Evolutionary conservation across 2,113 vertebrate genomes (phyloP), one percentile per base, ranked within the genome.

Genomic region (Sisor rabdophorus): DNA sequence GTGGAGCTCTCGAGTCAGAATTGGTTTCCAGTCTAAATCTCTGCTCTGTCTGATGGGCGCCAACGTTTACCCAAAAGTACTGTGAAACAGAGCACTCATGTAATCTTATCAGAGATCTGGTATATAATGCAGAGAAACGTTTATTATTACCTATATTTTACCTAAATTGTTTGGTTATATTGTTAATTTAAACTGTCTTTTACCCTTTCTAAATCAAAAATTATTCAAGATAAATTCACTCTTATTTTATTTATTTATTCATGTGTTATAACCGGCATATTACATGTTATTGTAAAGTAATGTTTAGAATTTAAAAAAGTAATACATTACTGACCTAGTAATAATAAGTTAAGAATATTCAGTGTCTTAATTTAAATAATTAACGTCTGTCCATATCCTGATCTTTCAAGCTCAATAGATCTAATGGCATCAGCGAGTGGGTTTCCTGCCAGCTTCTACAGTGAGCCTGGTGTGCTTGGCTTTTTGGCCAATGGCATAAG

Each of bases 401-500:
- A 11, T 68, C 64, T 24, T 68, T 30, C 64, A 54, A 53, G 22
- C 24, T 58, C n/a, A 20, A 64, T 40, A 73, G 48, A 56, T n/a
- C 73, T 30, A 44, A 95, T 95, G 93, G 86, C 80, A n/a, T 83
- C 85, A 52, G 1, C 78, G 2, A 84, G 80, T 11, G 94, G 92
- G 0, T 96, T 96, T n/a, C 92, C 95, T 0, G 94, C 95, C 2
- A 92, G 94, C 82, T 95, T 95, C 77, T 96, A 96, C 84, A 92
- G 93, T 0, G 95, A 96, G 63, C 95, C 95, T 0, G 93, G 92
- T 0, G 93, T 94, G 64, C 86, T 96, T 75, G 95, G 95, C 17
- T 91, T 96, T 80, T 81, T 96, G 0, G 89, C 93, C 1, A 96
- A 96, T 5, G 94, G 94, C 65, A 92, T 94, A 82, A 95, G 95